phyloP scores from a whole-genome alignment of 1,140 invertebrate genomes.

The Aphaenogaster ashmeadi region DNA sequence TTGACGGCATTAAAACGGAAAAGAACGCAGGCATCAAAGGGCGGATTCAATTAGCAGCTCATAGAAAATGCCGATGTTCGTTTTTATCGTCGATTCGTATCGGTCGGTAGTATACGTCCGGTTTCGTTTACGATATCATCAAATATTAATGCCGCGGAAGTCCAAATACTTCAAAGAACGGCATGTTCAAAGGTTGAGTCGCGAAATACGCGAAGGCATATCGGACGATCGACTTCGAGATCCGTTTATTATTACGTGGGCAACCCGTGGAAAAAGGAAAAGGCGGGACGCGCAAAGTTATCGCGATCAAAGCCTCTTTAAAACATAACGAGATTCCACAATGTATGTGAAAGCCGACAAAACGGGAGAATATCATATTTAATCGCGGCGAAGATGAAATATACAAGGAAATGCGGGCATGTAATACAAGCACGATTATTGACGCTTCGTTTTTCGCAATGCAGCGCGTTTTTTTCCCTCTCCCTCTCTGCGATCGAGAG shows the following conservation, averaged over 20 bases:
- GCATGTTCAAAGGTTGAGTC: slow-evolving; percentile 49
- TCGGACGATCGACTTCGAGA: slow-evolving; percentile 57
- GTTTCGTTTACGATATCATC: slow-evolving; percentile 68
- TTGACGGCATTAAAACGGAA: slow-evolving; percentile 37
- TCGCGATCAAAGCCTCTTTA: slow-evolving; percentile 54
- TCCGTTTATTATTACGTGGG: slow-evolving; percentile 51
- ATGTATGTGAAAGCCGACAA: slow-evolving; percentile 1
- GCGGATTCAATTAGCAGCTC: slow-evolving; percentile 59
- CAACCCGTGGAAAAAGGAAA: slow-evolving; percentile 18
- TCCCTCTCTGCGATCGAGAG: slow-evolving; percentile 7
- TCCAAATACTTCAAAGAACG: slow-evolving; percentile 66
- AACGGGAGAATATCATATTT: slow-evolving; percentile 27
- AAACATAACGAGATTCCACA: slow-evolving; percentile 44
- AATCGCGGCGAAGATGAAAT: slow-evolving; percentile 14
- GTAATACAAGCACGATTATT: slow-evolving; percentile 26
- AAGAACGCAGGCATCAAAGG: slow-evolving; percentile 45
- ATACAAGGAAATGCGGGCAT: not conserved
- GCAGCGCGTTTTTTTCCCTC: not conserved
- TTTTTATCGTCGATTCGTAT: slow-evolving; percentile 45
- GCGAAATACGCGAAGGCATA: slow-evolving; percentile 53
- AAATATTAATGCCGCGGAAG: slow-evolving; percentile 67
- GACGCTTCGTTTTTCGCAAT: slow-evolving; percentile 26
- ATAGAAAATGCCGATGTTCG: slow-evolving; percentile 40
- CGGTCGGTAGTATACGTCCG: not conserved
- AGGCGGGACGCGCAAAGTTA: slow-evolving; percentile 9